These are phyloP conservation scores for Fregata magnificens DNA, from an alignment of 2,113 vertebrate genomes.

Conservation along the genomic window DNA sequence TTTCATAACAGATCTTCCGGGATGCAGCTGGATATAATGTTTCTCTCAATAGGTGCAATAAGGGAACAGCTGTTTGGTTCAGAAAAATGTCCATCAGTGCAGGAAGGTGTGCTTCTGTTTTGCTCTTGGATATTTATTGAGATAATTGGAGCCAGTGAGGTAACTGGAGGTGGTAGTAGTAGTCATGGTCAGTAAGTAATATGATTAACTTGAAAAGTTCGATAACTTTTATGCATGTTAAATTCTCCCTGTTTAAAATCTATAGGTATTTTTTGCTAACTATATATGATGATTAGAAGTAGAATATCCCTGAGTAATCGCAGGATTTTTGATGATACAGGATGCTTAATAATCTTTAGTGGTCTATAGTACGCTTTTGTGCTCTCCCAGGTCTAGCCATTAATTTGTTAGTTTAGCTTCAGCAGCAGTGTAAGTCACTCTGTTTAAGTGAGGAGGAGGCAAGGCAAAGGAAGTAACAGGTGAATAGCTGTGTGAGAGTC, in stretches of 20 bases:
- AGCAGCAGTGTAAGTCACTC: neutral
- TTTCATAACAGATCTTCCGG: neutral
- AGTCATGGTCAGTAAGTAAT: neutral
- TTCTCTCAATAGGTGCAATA: neutral
- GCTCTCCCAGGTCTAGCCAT: neutral
- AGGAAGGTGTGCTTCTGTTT: neutral
- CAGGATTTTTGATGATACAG: neutral
- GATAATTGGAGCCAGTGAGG: neutral
- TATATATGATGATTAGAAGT: fast-evolving
- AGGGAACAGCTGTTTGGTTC: neutral
- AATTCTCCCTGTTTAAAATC: neutral
- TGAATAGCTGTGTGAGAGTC: neutral
- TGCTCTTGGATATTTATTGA: neutral
- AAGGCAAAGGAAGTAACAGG: neutral
- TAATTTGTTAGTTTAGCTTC: neutral
- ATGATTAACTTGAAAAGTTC: neutral
- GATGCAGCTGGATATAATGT: neutral
- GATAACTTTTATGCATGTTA: fast-evolving
- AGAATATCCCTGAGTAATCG: neutral
- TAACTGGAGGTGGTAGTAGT: neutral
- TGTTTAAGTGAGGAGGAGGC: neutral
- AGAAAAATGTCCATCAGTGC: neutral
- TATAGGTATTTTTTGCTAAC: neutral
- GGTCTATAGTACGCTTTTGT: neutral
- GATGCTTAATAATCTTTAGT: neutral